These are phyloP conservation scores for Drosophila lacteicornis DNA, from an alignment of 1,140 invertebrate genomes.

Conservation along the genomic window DNA sequence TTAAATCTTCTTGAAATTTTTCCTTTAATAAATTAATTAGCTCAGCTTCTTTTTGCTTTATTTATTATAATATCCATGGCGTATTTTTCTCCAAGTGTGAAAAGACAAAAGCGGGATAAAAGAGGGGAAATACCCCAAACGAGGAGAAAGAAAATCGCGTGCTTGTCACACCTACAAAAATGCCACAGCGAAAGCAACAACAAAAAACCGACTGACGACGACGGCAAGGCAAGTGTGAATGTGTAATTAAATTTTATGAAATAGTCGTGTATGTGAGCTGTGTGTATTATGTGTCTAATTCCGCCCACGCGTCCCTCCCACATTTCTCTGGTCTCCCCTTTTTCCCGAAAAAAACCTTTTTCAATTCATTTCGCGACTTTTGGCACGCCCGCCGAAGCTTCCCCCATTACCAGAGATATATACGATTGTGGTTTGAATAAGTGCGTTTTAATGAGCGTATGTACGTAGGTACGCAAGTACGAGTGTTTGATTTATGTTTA, in stretches of 20 bases:
- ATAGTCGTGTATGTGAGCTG: constrained; percentile 40
- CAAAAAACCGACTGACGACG: background rate
- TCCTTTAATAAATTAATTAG: background rate
- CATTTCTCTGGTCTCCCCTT: constrained; percentile 7
- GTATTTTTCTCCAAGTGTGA: background rate
- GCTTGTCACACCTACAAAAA: constrained; percentile 73
- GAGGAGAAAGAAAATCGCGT: constrained; percentile 62
- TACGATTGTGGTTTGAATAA: constrained; percentile 27
- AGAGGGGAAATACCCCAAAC: constrained; percentile 2
- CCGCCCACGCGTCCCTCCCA: constrained; percentile 8
- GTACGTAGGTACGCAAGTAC: background rate
- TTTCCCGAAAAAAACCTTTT: constrained; percentile 18
- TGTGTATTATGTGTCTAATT: constrained; percentile 35
- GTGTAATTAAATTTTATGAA: constrained; percentile 81
- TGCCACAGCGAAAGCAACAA: constrained; percentile 40
- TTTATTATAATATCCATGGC: no score
- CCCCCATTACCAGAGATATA: constrained; percentile 23
- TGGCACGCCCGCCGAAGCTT: constrained; percentile 29
- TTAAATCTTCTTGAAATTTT: background rate
- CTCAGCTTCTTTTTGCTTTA: no score
- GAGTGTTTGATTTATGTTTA: constrained; percentile 26
- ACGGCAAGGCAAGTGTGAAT: constrained; percentile 74
- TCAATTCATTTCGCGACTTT: constrained; percentile 33
- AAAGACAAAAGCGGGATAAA: constrained; percentile 13
- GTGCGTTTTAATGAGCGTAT: constrained; percentile 26